These are phyloP conservation scores for Holotrichia oblita DNA, from an alignment of 1,140 invertebrate species.

Conservation along the genomic window DNA sequence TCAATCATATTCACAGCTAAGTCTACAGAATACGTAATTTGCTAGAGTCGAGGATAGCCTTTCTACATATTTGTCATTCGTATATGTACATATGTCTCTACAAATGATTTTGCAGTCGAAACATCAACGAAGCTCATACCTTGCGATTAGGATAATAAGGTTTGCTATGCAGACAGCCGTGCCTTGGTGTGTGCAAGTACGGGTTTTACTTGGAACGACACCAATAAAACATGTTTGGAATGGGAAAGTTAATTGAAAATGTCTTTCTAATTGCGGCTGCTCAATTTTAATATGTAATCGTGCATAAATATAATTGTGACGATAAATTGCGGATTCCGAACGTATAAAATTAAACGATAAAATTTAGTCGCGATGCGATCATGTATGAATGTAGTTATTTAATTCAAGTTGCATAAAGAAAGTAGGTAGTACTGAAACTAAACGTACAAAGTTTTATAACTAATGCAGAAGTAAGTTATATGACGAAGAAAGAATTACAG, in stretches of 20 bases:
- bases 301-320: slow-evolving; percentile 25
- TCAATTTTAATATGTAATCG: slow-evolving; percentile 32
- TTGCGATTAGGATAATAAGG: neutral
- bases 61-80: neutral
- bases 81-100: neutral
- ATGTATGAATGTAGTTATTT: slow-evolving; percentile 7
- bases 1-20: no score
- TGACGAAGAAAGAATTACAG: neutral
- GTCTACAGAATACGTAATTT: no score
- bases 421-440: neutral
- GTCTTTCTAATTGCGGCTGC: slow-evolving; percentile 28
- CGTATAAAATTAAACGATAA: slow-evolving; percentile 1
- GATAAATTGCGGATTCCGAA: slow-evolving; percentile 10
- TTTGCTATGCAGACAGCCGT: neutral
- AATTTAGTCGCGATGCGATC: neutral
- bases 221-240: slow-evolving; percentile 11
- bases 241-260: slow-evolving; percentile 32
- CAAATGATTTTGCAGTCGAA: neutral
- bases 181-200: neutral
- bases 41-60: neutral
- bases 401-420: neutral
- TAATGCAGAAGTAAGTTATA: neutral
- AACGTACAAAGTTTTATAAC: no score
- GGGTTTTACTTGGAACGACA: slow-evolving; percentile 19
- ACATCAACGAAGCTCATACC: neutral